Conservation (phyloP, 2,888 invertebrate species). For the Chloromyia formosa region DNA sequence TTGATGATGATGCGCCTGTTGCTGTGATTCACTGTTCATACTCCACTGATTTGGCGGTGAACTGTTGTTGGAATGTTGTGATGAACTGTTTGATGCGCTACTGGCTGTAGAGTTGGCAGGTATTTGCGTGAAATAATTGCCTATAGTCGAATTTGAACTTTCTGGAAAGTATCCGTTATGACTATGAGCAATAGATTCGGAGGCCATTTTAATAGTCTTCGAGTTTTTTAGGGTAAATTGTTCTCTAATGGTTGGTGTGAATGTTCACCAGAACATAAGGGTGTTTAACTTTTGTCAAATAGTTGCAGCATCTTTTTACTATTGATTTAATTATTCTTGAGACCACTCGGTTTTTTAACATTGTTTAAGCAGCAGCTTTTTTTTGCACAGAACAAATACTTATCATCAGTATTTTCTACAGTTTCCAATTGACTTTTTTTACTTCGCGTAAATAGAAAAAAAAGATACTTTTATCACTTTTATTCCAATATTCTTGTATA, state of each 20-base stretch:
- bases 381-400: background rate
- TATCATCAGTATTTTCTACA: constrained; percentile 1
- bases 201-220: constrained; percentile 49
- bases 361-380: background rate
- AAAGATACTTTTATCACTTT: constrained; percentile 4
- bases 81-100: background rate
- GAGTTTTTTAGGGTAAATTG: background rate
- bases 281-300: constrained; percentile 22
- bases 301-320: constrained; percentile 12
- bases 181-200: constrained; percentile 56
- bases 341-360: background rate
- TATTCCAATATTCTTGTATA: background rate
- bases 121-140: constrained; percentile 57
- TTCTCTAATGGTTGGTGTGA: background rate
- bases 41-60: constrained; percentile 43
- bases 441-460: background rate
- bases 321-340: background rate
- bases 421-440: background rate
- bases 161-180: constrained; percentile 61
- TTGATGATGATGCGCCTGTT: constrained; percentile 22
- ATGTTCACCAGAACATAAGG: background rate
- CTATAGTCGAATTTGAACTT: constrained; percentile 57
- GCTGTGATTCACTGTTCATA: constrained; percentile 21
- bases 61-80: constrained; percentile 22
- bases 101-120: constrained; percentile 45